Percentiles rank a stretch among this genome's conserved stretches.
Conservation (phyloP, 2,797 vertebrate genomes). For the Spinus pinus region DNA sequence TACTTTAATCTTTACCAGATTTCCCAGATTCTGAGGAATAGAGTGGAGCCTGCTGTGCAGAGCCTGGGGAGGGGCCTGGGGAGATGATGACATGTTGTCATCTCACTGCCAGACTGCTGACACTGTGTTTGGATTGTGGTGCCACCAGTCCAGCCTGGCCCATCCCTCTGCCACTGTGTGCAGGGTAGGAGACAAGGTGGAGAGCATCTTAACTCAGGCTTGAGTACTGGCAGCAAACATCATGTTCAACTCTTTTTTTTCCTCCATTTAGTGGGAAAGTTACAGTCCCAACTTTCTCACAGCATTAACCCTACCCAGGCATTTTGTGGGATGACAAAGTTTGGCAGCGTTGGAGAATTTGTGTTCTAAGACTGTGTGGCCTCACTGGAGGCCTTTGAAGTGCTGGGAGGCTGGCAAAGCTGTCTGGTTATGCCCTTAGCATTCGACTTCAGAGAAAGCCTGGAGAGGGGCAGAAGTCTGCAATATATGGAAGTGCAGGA, state of each 20-base stretch:
- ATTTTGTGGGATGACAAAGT: neutral
- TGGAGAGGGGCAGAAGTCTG: neutral
- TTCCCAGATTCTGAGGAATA: neutral
- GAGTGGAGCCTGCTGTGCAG: neutral
- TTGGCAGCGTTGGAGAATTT: neutral
- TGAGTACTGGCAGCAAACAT: neutral
- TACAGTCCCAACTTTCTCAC: neutral
- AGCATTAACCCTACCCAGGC: neutral
- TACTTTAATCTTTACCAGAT: conserved; percentile 29
- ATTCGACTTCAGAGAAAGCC: neutral
- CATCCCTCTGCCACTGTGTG: neutral
- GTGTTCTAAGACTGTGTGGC: neutral
- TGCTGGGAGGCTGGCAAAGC: neutral
- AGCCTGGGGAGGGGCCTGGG: neutral
- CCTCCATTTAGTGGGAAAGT: neutral
- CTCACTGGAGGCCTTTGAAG: neutral
- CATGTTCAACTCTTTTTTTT: neutral
- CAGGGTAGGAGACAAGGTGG: neutral
- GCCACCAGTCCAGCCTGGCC: neutral
- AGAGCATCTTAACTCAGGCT: neutral
- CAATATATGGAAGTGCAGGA: neutral
- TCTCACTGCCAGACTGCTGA: neutral
- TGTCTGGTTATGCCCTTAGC: neutral
- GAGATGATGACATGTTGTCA: neutral
- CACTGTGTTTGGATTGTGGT: neutral